These are phyloP conservation scores for Vireo griseus DNA, from an alignment of 2,797 vertebrate genomes.

Conservation along the genomic window DNA sequence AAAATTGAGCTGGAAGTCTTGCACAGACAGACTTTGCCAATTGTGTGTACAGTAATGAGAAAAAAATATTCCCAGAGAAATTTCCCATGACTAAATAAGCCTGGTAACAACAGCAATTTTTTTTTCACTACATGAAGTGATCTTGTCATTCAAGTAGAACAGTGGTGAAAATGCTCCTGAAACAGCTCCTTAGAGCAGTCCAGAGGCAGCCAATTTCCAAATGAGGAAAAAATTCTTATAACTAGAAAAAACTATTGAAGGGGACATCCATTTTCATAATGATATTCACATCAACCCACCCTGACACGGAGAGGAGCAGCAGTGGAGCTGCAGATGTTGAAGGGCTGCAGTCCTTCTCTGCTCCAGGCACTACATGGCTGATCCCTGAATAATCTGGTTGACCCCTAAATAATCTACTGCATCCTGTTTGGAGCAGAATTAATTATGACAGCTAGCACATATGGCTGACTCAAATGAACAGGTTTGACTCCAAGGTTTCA, in stretches of 20 bases:
- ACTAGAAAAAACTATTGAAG: not conserved
- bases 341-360: not conserved
- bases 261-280: not conserved
- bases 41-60: conserved; percentile 1
- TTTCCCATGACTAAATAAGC: conserved; percentile 12
- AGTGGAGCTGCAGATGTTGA: not conserved
- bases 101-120: not conserved
- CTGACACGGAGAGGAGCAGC: not conserved
- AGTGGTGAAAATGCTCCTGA: not conserved
- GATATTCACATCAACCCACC: not conserved
- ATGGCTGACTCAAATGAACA: not conserved
- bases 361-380: not conserved
- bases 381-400: not conserved
- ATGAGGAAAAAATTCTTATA: not conserved
- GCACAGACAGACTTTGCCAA: not conserved
- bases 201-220: not conserved
- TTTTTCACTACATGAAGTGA: not conserved
- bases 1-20: conserved; percentile 33
- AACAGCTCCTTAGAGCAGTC: not conserved
- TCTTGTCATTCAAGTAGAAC: not conserved
- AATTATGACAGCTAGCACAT: not conserved
- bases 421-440: not conserved
- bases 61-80: conserved; percentile 33
- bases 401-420: not conserved
- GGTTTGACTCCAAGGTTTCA: not conserved